Base-by-base conservation (phyloP, 2,888 invertebrate genomes). In the Metopia argyrocephala region DNA sequence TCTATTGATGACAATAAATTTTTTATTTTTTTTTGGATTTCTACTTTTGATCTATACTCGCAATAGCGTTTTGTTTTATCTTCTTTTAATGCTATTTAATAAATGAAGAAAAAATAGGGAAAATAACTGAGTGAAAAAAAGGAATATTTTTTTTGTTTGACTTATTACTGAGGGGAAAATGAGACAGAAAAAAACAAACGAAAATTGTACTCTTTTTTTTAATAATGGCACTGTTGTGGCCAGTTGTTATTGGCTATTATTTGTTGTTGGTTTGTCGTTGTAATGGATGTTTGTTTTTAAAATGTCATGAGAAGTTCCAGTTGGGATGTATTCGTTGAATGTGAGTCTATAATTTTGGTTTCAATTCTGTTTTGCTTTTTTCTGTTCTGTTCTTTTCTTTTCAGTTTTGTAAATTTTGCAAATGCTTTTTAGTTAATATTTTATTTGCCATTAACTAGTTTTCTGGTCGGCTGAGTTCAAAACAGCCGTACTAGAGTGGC, bases 381-480 rank as follows among this genome's bases (percentile, higher is more conserved):
- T 45, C 50, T 23, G 48, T 75, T 59, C 66, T 46, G 7, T 20
- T 75, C 54, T 59, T 45, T 50, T 20, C 57, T 52, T 23, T 62
- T 76, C 57, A 6, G 23, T 76, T 61, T 45, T 71, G 57, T 71
- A 66, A 68, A 65, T 61, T 83, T 74, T 76, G 78, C 78, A 70
- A 76, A 78, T 76, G 76, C 50, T 82, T 78, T 71, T 76, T 82
- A 71, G 82, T 68, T 80, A 76, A n/a, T n/a, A n/a, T n/a, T n/a
- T 57, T 78, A 80, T 83, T 84, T 83, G 82, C 84, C 83, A 86
- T 87, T 85, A 88, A 88, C 86, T 86, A 86, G 87, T 89, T 87
- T 87, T 87, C 87, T 87, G 87, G 87, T 87, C 88, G 88, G 88
- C 85, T 85, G 87, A 89, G 85, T 88, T 89, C 89, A 88, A 89